Evolutionary conservation across 2,797 vertebrate species (phyloP).

Genomic region (Gallirallus australis): DNA sequence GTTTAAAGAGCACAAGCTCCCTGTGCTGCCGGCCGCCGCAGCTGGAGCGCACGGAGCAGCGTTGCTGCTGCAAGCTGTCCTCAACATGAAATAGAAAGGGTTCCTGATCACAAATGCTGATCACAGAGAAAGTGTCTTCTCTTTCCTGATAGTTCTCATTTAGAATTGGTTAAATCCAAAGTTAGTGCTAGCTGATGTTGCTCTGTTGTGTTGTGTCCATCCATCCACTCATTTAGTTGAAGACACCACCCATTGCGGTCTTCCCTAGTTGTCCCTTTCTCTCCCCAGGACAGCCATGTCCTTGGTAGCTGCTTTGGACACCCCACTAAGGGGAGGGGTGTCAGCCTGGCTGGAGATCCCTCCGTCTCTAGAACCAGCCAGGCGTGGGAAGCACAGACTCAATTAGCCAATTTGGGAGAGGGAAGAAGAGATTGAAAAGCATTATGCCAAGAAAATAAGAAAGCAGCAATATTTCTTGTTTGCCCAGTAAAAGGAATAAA

Average conservation of each 20-base stretch:
- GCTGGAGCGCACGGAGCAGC: not conserved
- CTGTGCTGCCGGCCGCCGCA: not conserved
- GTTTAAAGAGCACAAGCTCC: constrained; percentile 27
- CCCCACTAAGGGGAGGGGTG: not conserved
- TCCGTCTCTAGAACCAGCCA: accelerated
- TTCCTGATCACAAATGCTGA: not conserved
- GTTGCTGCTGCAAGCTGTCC: not conserved
- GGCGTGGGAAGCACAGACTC: not conserved
- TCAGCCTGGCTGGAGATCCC: not conserved
- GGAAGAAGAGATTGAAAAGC: not conserved
- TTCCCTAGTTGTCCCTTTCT: not conserved
- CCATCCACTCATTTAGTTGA: accelerated
- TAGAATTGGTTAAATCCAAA: not conserved
- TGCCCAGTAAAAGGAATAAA: not conserved
- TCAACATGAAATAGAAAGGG: accelerated
- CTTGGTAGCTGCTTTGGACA: not conserved
- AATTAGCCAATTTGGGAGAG: not conserved
- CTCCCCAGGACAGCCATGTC: accelerated
- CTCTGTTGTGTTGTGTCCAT: not conserved
- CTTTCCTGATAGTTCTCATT: not conserved
- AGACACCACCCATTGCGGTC: not conserved
- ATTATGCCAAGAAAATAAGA: not conserved
- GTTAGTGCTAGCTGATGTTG: not conserved
- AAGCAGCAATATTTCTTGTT: not conserved
- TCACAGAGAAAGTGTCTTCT: not conserved